These are phyloP conservation scores for Leptinotarsa texana DNA, from an alignment of 1,140 invertebrate genomes.

Conservation along the genomic window DNA sequence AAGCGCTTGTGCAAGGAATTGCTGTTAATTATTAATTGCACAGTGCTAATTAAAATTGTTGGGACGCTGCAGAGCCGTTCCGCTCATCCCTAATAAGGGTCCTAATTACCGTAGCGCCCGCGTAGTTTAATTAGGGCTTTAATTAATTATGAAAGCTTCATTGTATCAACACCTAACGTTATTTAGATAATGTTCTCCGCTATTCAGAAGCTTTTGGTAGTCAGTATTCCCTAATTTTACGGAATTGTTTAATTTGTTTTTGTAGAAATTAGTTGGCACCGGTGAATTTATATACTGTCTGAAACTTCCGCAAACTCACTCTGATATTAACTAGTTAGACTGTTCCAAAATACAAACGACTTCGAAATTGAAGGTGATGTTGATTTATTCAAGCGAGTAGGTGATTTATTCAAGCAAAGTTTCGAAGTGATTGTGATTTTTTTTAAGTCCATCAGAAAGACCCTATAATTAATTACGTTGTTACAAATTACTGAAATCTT, in stretches of 20 bases:
- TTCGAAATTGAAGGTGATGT: conserved; percentile 20
- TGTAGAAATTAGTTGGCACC: conserved; percentile 41
- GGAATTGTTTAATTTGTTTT: conserved; percentile 47
- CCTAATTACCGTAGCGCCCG: conserved; percentile 49
- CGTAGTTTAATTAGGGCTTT: conserved; percentile 54
- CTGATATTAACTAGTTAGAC: conserved; percentile 33
- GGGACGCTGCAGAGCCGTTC: conserved; percentile 39
- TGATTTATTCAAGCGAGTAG: conserved; percentile 16
- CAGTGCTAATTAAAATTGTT: conserved; percentile 48
- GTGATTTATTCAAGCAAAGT: conserved; percentile 16
- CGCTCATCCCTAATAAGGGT: conserved; percentile 48
- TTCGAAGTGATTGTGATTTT: neutral
- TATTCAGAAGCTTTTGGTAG: conserved; percentile 24
- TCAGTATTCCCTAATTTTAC: conserved; percentile 40
- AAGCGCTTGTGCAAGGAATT: conserved; percentile 31
- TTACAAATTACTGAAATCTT: neutral
- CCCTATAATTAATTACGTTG: neutral
- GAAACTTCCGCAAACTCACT: conserved; percentile 37
- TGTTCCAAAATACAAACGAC: conserved; percentile 19
- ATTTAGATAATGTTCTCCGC: conserved; percentile 47
- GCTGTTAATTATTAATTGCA: conserved; percentile 49
- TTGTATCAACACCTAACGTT: conserved; percentile 52
- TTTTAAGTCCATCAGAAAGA: neutral
- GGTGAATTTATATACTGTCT: conserved; percentile 35
- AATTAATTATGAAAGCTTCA: conserved; percentile 54